Percentiles rank a stretch among this genome's conserved stretches.
Conservation (phyloP, 2,113 vertebrate genomes). For the Gobio gobio region DNA sequence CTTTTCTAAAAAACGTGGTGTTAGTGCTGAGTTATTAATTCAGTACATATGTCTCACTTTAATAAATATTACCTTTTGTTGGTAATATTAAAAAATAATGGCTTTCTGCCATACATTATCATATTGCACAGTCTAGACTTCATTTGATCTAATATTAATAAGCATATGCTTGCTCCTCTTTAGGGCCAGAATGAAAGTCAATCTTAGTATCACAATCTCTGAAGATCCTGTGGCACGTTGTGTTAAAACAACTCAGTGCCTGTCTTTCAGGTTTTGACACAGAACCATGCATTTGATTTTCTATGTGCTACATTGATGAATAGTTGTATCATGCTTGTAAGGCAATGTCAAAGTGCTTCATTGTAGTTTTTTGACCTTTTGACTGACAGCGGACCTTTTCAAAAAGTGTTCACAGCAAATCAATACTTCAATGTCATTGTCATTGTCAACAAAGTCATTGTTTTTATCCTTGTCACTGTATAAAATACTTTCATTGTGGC, state of each 20-base stretch:
- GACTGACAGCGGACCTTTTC: constrained; percentile 9
- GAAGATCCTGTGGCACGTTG: background rate
- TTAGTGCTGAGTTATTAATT: background rate
- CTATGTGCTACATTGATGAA: background rate
- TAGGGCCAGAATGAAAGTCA: background rate
- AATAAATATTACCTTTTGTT: constrained; percentile 1
- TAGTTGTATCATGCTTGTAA: background rate
- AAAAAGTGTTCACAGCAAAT: background rate
- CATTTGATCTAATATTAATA: background rate
- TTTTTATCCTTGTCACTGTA: background rate
- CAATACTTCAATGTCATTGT: background rate
- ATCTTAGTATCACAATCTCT: background rate
- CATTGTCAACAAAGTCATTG: background rate
- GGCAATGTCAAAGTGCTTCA: background rate
- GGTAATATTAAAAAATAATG: background rate
- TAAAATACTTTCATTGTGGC: background rate
- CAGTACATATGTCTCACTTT: background rate
- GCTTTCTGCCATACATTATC: background rate
- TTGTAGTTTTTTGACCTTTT: background rate
- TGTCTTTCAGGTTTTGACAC: background rate
- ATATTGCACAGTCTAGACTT: background rate
- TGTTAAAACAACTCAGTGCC: background rate
- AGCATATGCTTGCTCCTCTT: background rate
- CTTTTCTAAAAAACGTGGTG: background rate
- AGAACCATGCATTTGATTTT: background rate